These are phyloP conservation scores for Baronia brevicornis DNA, from an alignment of 2,888 invertebrate species.

Conservation along the genomic window DNA sequence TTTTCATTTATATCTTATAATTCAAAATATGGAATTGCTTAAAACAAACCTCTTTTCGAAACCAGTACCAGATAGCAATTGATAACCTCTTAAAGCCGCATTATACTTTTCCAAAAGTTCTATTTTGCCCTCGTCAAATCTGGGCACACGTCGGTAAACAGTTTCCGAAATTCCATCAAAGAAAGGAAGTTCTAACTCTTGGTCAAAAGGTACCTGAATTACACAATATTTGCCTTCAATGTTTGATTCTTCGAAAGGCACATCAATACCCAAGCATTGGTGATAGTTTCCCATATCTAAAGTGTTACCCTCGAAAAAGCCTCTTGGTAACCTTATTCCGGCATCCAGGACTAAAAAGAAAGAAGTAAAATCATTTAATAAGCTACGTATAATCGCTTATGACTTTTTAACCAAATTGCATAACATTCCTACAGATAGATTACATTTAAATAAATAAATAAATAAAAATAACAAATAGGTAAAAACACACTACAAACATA, in stretches of 20 bases:
- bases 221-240: slow-evolving; percentile 43
- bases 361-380: not conserved
- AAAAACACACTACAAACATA: too few species aligned
- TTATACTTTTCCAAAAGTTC: too few species aligned
- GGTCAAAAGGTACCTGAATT: slow-evolving; percentile 24
- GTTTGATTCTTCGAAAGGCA: slow-evolving; percentile 17
- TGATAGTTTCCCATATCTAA: slow-evolving; percentile 37
- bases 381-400: too few species aligned
- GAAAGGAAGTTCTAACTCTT: slow-evolving; percentile 18
- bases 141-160: too few species aligned
- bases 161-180: slow-evolving; percentile 3
- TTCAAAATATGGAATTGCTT: too few species aligned
- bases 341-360: slow-evolving; percentile 32
- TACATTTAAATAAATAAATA: too few species aligned
- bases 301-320: slow-evolving; percentile 28
- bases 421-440: too few species aligned
- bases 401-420: too few species aligned
- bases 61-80: slow-evolving; percentile 1
- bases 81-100: slow-evolving; percentile 1
- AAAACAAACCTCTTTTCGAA: too few species aligned
- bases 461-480: too few species aligned
- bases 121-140: too few species aligned
- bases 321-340: slow-evolving; percentile 32
- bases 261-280: slow-evolving; percentile 33
- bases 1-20: slow-evolving; percentile 1